Conservation (phyloP, 2,797 vertebrate genomes). For the Sebastes matsubarae region DNA sequence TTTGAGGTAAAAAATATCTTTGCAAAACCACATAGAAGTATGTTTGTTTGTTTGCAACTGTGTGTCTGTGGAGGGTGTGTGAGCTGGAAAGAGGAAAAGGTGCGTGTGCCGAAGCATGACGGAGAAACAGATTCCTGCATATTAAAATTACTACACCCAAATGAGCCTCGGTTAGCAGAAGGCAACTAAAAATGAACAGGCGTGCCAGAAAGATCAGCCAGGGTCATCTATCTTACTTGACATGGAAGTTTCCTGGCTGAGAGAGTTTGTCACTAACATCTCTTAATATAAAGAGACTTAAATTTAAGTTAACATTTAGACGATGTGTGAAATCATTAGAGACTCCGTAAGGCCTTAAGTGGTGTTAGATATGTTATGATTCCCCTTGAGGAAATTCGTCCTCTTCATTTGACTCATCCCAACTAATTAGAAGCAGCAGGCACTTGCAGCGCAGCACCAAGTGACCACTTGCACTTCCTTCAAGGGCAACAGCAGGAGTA, state of each 20-base stretch:
- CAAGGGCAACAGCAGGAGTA: conserved; percentile 43
- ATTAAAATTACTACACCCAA: conserved; percentile 37
- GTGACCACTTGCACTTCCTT: conserved; percentile 20
- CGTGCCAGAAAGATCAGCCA: conserved; percentile 25
- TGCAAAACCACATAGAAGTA: conserved; percentile 33
- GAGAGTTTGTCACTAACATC: conserved; percentile 15
- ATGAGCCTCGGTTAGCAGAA: conserved; percentile 18
- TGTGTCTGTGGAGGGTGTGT: not conserved
- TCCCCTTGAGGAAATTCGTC: conserved; percentile 23
- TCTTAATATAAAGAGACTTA: conserved; percentile 20
- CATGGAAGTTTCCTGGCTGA: conserved; percentile 8
- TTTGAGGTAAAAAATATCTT: conserved; percentile 30
- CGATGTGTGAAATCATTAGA: conserved; percentile 22
- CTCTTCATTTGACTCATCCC: conserved; percentile 43
- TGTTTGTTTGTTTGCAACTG: conserved; percentile 1
- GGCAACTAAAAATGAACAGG: not conserved
- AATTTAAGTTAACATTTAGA: conserved; percentile 11
- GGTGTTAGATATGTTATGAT: conserved; percentile 27
- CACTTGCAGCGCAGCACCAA: conserved; percentile 22
- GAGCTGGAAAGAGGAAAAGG: conserved; percentile 32
- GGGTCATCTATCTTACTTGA: conserved; percentile 31
- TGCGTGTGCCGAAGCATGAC: conserved; percentile 28
- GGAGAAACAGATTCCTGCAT: conserved; percentile 23
- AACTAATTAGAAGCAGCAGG: conserved; percentile 53
- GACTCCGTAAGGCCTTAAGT: conserved; percentile 23